Base-by-base conservation (phyloP, 1,140 invertebrate species). In the Lasaia peninsularis region DNA sequence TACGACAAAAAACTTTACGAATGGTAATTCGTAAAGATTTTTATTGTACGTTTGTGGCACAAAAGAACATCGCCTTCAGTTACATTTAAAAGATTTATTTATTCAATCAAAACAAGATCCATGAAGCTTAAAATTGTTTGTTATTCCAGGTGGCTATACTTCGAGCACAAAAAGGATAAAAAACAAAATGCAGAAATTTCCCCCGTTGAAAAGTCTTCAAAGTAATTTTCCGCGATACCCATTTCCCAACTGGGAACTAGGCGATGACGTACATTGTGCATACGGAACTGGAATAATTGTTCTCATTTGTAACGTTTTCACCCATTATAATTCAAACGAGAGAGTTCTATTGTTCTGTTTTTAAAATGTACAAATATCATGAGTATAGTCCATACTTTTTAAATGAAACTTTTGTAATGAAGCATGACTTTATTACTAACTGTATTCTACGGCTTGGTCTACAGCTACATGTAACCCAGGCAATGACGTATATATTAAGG, bases 71-170 rank as follows among this genome's bases (percentile, higher is more conserved):
- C n/a, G n/a, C n/a, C n/a, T n/a, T n/a, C n/a, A n/a, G n/a, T n/a
- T n/a, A n/a, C n/a, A n/a, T n/a, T n/a, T n/a, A n/a, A n/a, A n/a
- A n/a, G n/a, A 28, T 7, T 28, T 28, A 28, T 28, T 6, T 7
- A 28, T 28, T 28, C 24, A 28, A 28, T 7, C 24, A 24, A 28
- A 2, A 28, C 24, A 28, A 2, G 8, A 28, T 7, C 0, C 10
- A 24, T 54, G 8, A 48, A 16, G n/a, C 12, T 49, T 28, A 34
- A 48, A 24, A 49, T 28, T 60, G 11, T 35, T 53, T 44, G 57
- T 33, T 24, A 10, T 62, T 69, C 33, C 63, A 75, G 73, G 16
- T 75, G 73, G 73, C 62, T 75, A 7, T 75, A 69, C 50, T 67
- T 70, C 32, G 67, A 72, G 56, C 73, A 75, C 18, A 69, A 63